Conservation (phyloP, 2,888 invertebrate genomes). For the Onchidella celtica region DNA sequence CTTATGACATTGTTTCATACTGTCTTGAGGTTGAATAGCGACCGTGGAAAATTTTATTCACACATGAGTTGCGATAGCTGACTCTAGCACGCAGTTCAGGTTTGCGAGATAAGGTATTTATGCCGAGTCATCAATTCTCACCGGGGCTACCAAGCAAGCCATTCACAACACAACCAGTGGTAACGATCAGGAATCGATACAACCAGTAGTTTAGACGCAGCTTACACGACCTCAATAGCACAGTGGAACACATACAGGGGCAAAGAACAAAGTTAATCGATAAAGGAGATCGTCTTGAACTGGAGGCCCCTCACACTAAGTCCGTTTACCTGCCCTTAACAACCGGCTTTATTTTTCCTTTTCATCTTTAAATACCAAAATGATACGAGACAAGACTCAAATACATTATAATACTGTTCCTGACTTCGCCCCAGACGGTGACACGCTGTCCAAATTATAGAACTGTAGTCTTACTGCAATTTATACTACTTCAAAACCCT, state of each 20-base stretch:
- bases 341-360: background rate
- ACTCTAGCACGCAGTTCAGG: too few species aligned
- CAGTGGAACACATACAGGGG: background rate
- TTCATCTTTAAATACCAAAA: too few species aligned
- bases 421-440: too few species aligned
- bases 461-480: too few species aligned
- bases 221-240: background rate
- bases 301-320: background rate
- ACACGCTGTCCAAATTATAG: too few species aligned
- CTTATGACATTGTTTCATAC: too few species aligned
- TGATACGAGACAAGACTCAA: too few species aligned
- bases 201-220: slow-evolving; percentile 10
- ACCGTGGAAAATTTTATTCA: too few species aligned
- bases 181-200: slow-evolving; percentile 38
- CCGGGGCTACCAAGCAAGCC: background rate
- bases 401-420: too few species aligned
- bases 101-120: background rate
- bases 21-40: too few species aligned
- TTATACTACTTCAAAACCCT: too few species aligned
- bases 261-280: slow-evolving; percentile 2
- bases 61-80: too few species aligned
- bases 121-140: slow-evolving; percentile 39
- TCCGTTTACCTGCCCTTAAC: slow-evolving; percentile 4
- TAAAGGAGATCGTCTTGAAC: background rate
- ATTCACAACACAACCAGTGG: background rate